Evolutionary conservation across 1,140 invertebrate genomes (phyloP).

Genomic region (Agrilus planipennis): DNA sequence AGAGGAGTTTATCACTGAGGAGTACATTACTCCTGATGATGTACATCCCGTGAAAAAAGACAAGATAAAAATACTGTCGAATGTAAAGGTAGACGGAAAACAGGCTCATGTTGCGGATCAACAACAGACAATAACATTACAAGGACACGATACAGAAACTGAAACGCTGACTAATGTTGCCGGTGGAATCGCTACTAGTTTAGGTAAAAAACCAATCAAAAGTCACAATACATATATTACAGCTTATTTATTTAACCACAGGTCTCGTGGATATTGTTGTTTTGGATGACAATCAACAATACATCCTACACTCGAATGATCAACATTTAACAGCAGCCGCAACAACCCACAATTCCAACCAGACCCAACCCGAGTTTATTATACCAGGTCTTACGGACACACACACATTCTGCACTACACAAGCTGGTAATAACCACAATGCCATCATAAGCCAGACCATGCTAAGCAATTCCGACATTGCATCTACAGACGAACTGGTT

Average conservation of each 20-base stretch:
- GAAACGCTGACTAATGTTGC: conserved; percentile 44
- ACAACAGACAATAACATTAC: conserved; percentile 18
- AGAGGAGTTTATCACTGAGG: conserved; percentile 9
- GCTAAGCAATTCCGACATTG: conserved; percentile 18
- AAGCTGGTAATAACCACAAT: conserved; percentile 12
- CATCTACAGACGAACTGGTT: conserved; percentile 31
- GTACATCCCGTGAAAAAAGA: conserved; percentile 4
- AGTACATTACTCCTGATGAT: conserved; percentile 14
- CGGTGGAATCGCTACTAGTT: conserved; percentile 42
- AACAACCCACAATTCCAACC: conserved; percentile 16
- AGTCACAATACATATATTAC: too few relatives aligned
- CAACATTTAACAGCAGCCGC: conserved; percentile 16
- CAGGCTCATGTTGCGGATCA: background rate
- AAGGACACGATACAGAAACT: conserved; percentile 38
- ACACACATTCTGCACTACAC: conserved; percentile 4
- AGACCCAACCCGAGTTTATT: conserved; percentile 25
- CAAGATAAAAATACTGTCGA: conserved; percentile 26
- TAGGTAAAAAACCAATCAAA: too few relatives aligned
- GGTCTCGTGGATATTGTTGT: conserved; percentile 44
- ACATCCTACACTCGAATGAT: conserved; percentile 30
- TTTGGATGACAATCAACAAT: conserved; percentile 42
- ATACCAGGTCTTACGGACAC: conserved; percentile 20
- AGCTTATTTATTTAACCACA: too few relatives aligned
- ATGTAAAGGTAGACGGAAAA: conserved; percentile 19
- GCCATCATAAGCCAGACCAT: conserved; percentile 11